These are phyloP conservation scores for Zapornia atra DNA, from an alignment of 2,113 vertebrate species.

Conservation along the genomic window DNA sequence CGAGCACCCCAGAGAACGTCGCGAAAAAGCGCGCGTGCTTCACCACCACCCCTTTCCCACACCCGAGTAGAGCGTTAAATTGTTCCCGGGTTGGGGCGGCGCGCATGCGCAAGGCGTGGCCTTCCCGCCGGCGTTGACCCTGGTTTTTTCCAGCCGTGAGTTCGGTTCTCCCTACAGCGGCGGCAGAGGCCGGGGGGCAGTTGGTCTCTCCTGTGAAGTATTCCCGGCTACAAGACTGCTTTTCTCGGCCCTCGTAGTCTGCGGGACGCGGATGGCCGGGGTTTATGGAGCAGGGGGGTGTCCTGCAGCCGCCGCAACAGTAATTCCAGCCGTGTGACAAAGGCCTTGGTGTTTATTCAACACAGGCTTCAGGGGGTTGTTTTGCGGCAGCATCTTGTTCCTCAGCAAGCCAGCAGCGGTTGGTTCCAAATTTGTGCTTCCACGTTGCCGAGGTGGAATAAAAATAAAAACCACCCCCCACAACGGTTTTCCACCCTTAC, in stretches of 20 bases:
- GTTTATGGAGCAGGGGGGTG: no score
- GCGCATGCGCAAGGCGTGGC: background rate
- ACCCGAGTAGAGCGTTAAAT: background rate
- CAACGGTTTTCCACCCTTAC: fast-evolving
- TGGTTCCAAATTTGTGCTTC: background rate
- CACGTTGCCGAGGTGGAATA: background rate
- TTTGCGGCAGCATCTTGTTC: fast-evolving
- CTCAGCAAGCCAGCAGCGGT: background rate
- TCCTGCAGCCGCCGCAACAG: fast-evolving
- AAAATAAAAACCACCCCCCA: background rate
- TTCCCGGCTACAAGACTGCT: no score
- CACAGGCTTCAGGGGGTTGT: background rate
- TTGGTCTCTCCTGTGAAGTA: fast-evolving
- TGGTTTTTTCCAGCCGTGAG: no score
- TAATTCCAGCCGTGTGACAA: no score
- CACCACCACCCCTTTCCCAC: fast-evolving
- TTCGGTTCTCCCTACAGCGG: no score
- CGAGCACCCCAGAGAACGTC: fast-evolving
- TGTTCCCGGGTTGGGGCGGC: background rate
- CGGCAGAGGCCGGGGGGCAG: no score
- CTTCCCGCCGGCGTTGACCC: fast-evolving
- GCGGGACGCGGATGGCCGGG: background rate
- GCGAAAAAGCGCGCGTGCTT: background rate
- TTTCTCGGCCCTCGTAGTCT: fast-evolving
- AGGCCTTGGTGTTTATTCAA: background rate